Evolutionary conservation across 2,888 invertebrate genomes (phyloP).

Genomic region (Dolomedes plantarius): DNA sequence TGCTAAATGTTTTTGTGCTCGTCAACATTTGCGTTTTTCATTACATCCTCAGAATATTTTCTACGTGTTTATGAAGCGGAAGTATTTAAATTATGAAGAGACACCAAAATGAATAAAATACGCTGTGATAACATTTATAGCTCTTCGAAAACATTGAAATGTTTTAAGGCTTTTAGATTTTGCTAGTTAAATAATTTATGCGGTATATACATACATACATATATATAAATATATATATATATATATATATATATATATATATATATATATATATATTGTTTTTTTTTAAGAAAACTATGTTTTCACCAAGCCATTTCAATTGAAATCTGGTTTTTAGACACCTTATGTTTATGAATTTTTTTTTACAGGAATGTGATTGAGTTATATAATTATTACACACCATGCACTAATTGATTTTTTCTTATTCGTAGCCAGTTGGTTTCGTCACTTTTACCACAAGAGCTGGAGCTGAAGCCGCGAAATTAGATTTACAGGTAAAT

Average conservation of each 20-base stretch:
- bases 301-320: no score
- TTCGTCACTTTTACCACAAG: constrained; percentile 99
- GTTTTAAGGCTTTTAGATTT: not conserved
- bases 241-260: no score
- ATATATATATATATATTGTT: no score
- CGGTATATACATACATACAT: no score
- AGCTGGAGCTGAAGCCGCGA: constrained; percentile 98
- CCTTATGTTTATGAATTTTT: no score
- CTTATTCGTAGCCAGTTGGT: constrained; percentile 93
- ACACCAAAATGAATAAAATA: not conserved
- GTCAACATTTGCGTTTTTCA: constrained; percentile 48
- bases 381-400: no score
- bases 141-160: not conserved
- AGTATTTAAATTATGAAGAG: constrained; percentile 38
- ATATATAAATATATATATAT: no score
- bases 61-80: constrained; percentile 38
- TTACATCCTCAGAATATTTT: constrained; percentile 43
- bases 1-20: constrained; percentile 54
- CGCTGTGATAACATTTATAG: not conserved
- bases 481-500: constrained; percentile 98
- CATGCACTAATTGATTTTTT: no score
- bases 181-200: no score
- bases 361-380: no score
- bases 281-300: no score
- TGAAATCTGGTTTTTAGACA: no score